Percentiles rank a stretch among this genome's conserved stretches.
Evolutionary conservation across 2,888 invertebrate genomes (phyloP).

Genomic region (Helobdella robusta): DNA sequence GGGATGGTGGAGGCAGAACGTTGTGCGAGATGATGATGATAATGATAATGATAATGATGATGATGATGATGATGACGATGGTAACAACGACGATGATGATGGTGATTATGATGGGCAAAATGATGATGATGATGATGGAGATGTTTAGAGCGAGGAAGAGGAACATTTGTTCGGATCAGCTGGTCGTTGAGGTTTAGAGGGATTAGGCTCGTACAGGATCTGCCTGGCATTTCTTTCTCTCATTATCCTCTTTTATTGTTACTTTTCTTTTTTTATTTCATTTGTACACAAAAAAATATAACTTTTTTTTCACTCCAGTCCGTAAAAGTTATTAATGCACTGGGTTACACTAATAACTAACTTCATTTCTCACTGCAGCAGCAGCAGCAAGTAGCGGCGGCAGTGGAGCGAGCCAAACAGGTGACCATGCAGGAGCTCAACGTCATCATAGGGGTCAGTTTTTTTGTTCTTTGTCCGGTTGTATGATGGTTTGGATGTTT

Average conservation of each 20-base stretch:
- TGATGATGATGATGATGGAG: neutral
- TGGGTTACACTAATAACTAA: no score
- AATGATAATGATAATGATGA: neutral
- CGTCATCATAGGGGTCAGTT: slow-evolving; percentile 87
- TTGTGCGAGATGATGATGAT: neutral
- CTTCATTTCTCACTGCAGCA: no score
- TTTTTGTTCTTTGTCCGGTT: neutral
- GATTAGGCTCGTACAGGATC: no score
- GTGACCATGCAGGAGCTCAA: slow-evolving; percentile 91
- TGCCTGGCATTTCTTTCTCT: no score
- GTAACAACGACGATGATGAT: neutral
- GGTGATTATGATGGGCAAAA: neutral
- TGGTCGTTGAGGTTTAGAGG: no score
- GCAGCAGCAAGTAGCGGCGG: slow-evolving; percentile 88
- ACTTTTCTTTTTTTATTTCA: no score
- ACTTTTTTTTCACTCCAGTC: no score
- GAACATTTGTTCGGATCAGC: no score
- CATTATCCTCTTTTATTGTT: no score
- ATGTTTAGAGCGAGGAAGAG: neutral
- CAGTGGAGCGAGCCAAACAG: slow-evolving; percentile 93
- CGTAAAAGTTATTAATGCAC: no score
- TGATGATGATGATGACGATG: neutral
- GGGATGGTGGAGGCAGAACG: no score
- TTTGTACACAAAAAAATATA: no score
- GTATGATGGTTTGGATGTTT: neutral